These are phyloP conservation scores for Microdon myrmicae DNA, from an alignment of 2,888 invertebrate species.

Conservation along the genomic window DNA sequence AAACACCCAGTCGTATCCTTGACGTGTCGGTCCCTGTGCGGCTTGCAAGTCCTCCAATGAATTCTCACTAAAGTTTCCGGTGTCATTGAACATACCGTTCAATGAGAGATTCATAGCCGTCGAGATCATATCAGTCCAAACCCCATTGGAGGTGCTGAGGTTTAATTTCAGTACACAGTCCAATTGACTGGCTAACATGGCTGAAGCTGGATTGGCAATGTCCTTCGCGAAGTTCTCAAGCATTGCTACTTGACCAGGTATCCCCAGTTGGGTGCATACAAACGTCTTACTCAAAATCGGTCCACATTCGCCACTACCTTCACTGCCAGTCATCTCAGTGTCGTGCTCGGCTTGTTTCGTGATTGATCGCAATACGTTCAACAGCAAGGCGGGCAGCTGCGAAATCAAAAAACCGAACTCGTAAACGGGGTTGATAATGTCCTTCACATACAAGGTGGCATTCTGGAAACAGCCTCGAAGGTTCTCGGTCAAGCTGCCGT, in stretches of 20 bases:
- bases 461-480: constrained; percentile 56
- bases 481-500: constrained; percentile 26
- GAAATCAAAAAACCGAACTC: constrained; percentile 62
- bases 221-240: constrained; percentile 31
- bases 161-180: constrained; percentile 39
- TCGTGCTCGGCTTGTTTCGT: constrained; percentile 2
- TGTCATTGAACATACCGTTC: constrained; percentile 27
- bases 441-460: constrained; percentile 58
- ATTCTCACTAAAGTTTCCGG: constrained; percentile 25
- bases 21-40: constrained; percentile 19
- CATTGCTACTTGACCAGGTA: too few relatives aligned
- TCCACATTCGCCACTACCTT: constrained; percentile 54
- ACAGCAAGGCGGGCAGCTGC: constrained; percentile 52
- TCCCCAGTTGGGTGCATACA: constrained; percentile 52
- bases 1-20: constrained; percentile 81
- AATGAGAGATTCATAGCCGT: constrained; percentile 35
- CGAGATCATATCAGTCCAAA: constrained; percentile 25
- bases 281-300: constrained; percentile 54
- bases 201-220: constrained; percentile 21
- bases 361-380: constrained; percentile 40
- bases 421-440: constrained; percentile 58
- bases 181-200: constrained; percentile 24
- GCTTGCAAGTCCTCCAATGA: constrained; percentile 12
- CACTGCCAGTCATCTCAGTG: constrained; percentile 48
- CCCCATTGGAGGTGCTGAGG: constrained; percentile 29